Conservation (phyloP, 2,113 vertebrate genomes). For the Corvus hawaiiensis region DNA sequence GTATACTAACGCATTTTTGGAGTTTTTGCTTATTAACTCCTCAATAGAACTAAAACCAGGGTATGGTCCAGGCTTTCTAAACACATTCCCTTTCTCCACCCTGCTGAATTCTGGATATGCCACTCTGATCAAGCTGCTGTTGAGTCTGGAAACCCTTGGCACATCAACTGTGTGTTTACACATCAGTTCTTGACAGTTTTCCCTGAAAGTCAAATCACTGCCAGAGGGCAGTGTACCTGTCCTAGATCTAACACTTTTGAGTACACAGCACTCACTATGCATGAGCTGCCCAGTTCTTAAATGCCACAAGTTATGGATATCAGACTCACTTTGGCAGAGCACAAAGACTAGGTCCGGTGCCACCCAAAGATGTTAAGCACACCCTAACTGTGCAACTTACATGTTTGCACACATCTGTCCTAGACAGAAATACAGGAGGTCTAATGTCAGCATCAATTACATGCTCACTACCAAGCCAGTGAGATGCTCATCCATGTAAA, state of each 20-base stretch:
- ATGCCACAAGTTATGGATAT: neutral
- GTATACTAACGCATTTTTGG: neutral
- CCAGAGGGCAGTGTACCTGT: neutral
- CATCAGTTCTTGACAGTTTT: neutral
- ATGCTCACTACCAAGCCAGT: neutral
- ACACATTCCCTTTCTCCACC: neutral
- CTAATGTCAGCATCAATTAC: neutral
- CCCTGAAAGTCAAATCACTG: neutral
- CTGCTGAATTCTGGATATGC: neutral
- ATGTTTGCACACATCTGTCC: neutral
- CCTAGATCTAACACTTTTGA: neutral
- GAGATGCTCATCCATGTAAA: neutral
- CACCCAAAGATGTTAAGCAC: neutral
- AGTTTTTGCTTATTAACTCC: neutral
- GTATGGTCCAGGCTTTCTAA: neutral
- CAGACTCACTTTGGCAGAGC: neutral
- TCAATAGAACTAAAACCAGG: neutral
- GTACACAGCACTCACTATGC: neutral
- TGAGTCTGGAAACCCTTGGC: neutral
- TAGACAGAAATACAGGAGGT: neutral
- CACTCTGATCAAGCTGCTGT: neutral
- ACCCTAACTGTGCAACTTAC: neutral
- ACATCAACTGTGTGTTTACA: neutral
- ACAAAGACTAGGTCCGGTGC: neutral
- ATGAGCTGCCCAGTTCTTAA: neutral